Conservation (phyloP, 2,113 vertebrate genomes). For the Neopipo cinnamomea region DNA sequence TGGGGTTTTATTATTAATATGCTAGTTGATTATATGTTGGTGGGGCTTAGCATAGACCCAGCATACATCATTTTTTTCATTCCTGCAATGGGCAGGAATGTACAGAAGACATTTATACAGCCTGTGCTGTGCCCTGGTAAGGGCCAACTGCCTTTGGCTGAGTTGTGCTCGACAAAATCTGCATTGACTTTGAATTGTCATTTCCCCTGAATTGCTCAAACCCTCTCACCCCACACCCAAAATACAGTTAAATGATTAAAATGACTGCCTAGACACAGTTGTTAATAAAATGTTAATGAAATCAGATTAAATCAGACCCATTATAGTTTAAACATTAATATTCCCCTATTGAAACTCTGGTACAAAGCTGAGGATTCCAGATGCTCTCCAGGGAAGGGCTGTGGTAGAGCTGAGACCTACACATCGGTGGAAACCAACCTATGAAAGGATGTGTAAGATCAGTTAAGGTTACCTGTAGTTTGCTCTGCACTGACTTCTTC, state of each 20-base stretch:
- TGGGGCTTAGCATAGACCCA: background rate
- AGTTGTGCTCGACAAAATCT: background rate
- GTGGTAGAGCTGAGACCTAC: background rate
- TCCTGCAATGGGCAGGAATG: background rate
- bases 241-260: constrained; percentile 15
- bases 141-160: background rate
- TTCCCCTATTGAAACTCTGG: background rate
- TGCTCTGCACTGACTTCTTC: background rate
- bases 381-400: background rate
- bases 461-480: background rate
- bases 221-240: background rate
- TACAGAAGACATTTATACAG: background rate
- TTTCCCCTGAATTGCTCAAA: background rate
- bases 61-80: background rate
- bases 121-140: background rate
- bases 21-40: background rate
- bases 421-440: background rate
- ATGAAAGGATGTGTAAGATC: rapidly evolving
- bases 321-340: constrained; percentile 40
- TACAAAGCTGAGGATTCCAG: background rate
- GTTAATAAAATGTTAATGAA: constrained; percentile 52
- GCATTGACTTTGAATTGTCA: constrained; percentile 15
- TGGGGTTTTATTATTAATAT: background rate
- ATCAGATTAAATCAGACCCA: constrained; percentile 11
- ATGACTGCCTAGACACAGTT: background rate